Base-by-base conservation (phyloP, 30 jellyfish, hydroid and myxozoan species). In the Aurelia aurita region DNA sequence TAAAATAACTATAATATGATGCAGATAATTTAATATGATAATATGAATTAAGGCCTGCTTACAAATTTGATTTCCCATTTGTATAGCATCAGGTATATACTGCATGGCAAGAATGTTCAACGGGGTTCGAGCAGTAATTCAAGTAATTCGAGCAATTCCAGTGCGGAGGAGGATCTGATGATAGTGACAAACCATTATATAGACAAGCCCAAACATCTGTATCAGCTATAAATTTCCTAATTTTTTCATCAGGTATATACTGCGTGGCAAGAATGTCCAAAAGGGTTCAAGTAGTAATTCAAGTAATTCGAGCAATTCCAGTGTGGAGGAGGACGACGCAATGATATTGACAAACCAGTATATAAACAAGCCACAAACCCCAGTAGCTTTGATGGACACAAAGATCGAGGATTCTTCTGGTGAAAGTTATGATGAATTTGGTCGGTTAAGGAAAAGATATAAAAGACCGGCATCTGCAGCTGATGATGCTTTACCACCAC, bases 381-480 rank as follows among this genome's bases (percentile, higher is more conserved):
- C 97, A 5, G 86, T 53, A 29, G 82, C 39, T 10, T 63, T 64
- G 12, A 64, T 79, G 74, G 97, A 89, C 47, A 39, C 80, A 20
- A 89, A 89, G 47, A 57, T 72, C 58, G 97, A 89, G 13, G 85
- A 49, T 23, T 78, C 88, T 3, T 89, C 93, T 0, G 95, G 89
- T 29, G 90, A 85, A 4, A 95, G 75, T 25, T 63, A 87, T 15
- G 98, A 93, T 72, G 98, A 93, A 54, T 93, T 88, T 65, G 98
- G 98, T 5, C 70, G 98, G 20, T 73, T 78, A 53, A 89, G 73
- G 91, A 84, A 86, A 44, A 79, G 97, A 55, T 59, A 70, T 46
- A 87, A 69, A 26, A 47, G 98, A 25, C 98, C 98, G 4, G 91
- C 81, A 11, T 93, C 98, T 18, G 90, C 98, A 8, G 61, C 84